Percentiles rank a stretch among this genome's conserved stretches.
Conservation (phyloP, 2,888 invertebrate genomes). For the Eledona agricola region DNA sequence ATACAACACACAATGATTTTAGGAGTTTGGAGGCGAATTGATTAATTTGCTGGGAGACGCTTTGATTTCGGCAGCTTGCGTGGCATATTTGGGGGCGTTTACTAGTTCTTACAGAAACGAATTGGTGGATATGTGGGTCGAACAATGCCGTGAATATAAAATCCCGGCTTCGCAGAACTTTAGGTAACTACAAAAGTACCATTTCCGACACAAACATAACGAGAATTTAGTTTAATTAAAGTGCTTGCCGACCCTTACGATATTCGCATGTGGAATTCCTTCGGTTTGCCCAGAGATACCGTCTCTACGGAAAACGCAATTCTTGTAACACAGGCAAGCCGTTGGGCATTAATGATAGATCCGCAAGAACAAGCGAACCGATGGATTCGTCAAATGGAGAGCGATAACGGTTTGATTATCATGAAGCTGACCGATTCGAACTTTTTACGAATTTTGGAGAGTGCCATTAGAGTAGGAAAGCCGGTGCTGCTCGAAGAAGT, state of each 20-base stretch:
- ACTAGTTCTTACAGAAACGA: slow-evolving; percentile 76
- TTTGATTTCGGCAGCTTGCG: slow-evolving; percentile 84
- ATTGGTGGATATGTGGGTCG: slow-evolving; percentile 75
- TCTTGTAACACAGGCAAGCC: slow-evolving; percentile 80
- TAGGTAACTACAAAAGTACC: slow-evolving; percentile 60
- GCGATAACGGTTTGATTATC: slow-evolving; percentile 75
- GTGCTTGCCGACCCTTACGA: slow-evolving; percentile 86
- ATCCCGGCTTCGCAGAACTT: slow-evolving; percentile 79
- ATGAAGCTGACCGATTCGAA: slow-evolving; percentile 81
- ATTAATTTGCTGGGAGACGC: slow-evolving; percentile 85
- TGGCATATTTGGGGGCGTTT: slow-evolving; percentile 93
- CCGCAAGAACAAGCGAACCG: slow-evolving; percentile 96
- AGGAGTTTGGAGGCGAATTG: too few species aligned
- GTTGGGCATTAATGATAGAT: slow-evolving; percentile 94
- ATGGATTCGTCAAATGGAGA: slow-evolving; percentile 92
- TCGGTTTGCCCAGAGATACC: slow-evolving; percentile 85
- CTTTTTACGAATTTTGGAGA: slow-evolving; percentile 82
- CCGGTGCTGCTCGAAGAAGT: slow-evolving; percentile 90
- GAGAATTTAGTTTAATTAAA: slow-evolving; percentile 73
- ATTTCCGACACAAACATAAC: not conserved
- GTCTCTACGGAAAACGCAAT: slow-evolving; percentile 94
- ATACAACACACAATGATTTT: too few species aligned
- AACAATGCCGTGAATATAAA: slow-evolving; percentile 69
- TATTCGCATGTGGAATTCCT: slow-evolving; percentile 89
- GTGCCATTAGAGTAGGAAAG: slow-evolving; percentile 82